Evolutionary conservation across 2,113 vertebrate species (phyloP).

Genomic region (Cololabis saira): DNA sequence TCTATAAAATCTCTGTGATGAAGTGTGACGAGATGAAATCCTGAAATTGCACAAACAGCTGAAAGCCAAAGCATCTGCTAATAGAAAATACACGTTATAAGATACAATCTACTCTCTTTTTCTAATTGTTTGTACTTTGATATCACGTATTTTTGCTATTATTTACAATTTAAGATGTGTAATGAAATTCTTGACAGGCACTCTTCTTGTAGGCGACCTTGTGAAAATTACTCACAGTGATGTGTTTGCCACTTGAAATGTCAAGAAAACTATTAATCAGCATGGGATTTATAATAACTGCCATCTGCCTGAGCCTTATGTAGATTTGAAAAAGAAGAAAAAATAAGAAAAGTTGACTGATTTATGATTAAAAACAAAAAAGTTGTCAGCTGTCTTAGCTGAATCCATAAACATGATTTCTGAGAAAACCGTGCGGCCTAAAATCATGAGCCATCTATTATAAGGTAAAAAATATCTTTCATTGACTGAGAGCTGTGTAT

Average conservation of each 20-base stretch:
- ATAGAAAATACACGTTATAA: conserved; percentile 15
- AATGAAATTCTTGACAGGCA: background rate
- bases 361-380: background rate
- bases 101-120: background rate
- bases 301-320: conserved; percentile 17
- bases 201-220: background rate
- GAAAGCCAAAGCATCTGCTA: background rate
- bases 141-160: background rate
- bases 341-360: background rate
- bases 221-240: conserved; percentile 26
- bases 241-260: conserved; percentile 17
- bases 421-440: conserved; percentile 5
- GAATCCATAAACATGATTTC: too few species aligned
- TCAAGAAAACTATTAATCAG: conserved; percentile 5
- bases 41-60: too few species aligned
- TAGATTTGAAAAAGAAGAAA: conserved; percentile 7
- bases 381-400: background rate
- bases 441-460: conserved; percentile 49
- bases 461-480: conserved; percentile 44
- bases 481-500: conserved; percentile 36
- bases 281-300: background rate
- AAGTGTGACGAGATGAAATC: conserved; percentile 53
- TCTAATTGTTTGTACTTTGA: conserved; percentile 6
- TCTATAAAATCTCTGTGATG: conserved; percentile 34
- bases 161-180: background rate